Evolutionary conservation across 2,113 vertebrate genomes (phyloP).

Genomic region (Hippocampus zosterae): DNA sequence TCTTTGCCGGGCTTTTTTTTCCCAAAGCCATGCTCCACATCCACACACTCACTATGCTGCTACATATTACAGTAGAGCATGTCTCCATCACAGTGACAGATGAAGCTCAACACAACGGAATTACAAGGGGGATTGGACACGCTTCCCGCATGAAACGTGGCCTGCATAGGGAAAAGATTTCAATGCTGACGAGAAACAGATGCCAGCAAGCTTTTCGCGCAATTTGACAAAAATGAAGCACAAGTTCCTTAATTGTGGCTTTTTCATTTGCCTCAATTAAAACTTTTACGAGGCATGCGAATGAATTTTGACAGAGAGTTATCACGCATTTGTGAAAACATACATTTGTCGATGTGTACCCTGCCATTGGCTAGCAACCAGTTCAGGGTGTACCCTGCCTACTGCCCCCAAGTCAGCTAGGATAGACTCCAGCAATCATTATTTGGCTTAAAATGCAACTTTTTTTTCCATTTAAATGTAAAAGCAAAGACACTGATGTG

Average conservation of each 20-base stretch:
- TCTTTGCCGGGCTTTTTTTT: background rate
- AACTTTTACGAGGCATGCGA: conserved; percentile 27
- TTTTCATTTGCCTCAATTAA: conserved; percentile 28
- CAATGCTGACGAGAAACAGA: conserved; percentile 7
- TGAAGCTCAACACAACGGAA: conserved; percentile 42
- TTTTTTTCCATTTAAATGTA: no score
- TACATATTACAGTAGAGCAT: conserved; percentile 34
- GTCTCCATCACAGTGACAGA: conserved; percentile 42
- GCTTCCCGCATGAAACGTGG: conserved; percentile 35
- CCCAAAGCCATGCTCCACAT: conserved; percentile 18
- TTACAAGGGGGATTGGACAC: conserved; percentile 30
- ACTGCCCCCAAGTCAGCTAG: no score
- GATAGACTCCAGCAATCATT: no score
- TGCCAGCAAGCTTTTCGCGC: conserved; percentile 10
- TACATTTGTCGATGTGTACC: no score
- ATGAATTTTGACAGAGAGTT: background rate
- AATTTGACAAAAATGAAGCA: conserved; percentile 11
- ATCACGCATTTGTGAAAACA: no score
- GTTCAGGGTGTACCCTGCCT: no score
- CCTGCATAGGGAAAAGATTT: conserved; percentile 20
- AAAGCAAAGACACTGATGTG: no score
- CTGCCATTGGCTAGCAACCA: no score
- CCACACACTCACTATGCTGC: conserved; percentile 4
- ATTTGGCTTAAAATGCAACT: no score
- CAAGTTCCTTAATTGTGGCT: conserved; percentile 7